These are phyloP conservation scores for Drosophila macrothrix DNA, from an alignment of 2,888 invertebrate genomes.

Conservation along the genomic window DNA sequence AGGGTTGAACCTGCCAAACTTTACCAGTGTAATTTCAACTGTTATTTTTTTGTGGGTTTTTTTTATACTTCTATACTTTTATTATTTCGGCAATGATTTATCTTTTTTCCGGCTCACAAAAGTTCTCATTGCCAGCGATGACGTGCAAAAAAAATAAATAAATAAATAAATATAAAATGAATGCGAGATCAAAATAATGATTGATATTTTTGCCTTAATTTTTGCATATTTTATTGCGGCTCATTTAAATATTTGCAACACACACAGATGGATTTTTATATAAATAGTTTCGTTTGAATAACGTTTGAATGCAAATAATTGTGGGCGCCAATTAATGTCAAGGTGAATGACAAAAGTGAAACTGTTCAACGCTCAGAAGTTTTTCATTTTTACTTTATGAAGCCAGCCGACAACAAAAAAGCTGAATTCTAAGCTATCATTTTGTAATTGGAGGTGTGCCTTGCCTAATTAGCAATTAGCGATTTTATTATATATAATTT, in stretches of 20 bases:
- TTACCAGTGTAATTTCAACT: constrained; percentile 17
- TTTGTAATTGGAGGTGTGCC: constrained; percentile 22
- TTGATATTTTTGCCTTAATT: constrained; percentile 35
- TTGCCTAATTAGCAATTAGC: constrained; percentile 3
- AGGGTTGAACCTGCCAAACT: constrained; percentile 3
- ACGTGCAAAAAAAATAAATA: constrained; percentile 41
- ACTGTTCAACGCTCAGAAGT: constrained; percentile 26
- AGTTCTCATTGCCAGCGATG: constrained; percentile 47
- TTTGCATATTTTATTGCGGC: constrained; percentile 25
- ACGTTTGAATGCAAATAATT: constrained; percentile 36
- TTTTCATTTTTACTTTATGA: not conserved
- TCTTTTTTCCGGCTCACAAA: constrained; percentile 28
- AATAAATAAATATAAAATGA: not conserved
- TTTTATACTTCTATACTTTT: not conserved
- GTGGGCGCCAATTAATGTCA: constrained; percentile 52
- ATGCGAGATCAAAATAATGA: constrained; percentile 27
- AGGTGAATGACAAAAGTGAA: constrained; percentile 49
- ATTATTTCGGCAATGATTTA: constrained; percentile 39
- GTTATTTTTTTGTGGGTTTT: not conserved
- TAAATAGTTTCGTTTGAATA: constrained; percentile 1
- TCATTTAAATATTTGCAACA: constrained; percentile 32
- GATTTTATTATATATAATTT: constrained; percentile 8
- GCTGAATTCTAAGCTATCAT: constrained; percentile 1
- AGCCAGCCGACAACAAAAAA: not conserved
- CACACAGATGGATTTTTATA: not conserved